These are phyloP conservation scores for Rhopalosiphum nymphaeae DNA, from an alignment of 2,888 invertebrate species.

Conservation along the genomic window DNA sequence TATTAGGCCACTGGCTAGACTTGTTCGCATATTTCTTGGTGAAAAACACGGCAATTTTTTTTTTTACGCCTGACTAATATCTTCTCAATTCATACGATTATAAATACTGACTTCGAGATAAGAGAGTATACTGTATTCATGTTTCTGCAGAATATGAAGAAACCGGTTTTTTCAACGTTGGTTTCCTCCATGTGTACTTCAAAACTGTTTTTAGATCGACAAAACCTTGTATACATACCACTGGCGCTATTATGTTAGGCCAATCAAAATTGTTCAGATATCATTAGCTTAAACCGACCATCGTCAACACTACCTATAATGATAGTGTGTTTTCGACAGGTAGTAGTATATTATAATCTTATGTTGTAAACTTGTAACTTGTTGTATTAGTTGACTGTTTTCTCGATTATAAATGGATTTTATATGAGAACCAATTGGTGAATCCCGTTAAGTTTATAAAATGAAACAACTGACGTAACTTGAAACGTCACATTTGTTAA, in stretches of 20 bases:
- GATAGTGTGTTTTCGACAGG: slow-evolving; percentile 17
- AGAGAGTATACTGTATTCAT: slow-evolving; percentile 54
- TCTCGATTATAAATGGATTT: slow-evolving; percentile 18
- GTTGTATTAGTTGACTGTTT: neutral
- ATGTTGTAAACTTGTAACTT: neutral
- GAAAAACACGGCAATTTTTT: slow-evolving; percentile 43
- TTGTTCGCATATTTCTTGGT: slow-evolving; percentile 30
- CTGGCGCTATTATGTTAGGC: slow-evolving; percentile 34
- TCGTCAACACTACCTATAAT: neutral
- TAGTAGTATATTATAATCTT: neutral
- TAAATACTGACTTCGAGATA: slow-evolving; percentile 54
- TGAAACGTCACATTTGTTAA: slow-evolving; percentile 26
- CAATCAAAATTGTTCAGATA: slow-evolving; percentile 18
- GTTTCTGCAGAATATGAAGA: slow-evolving; percentile 61
- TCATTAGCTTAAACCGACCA: slow-evolving; percentile 10
- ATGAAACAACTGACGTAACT: neutral
- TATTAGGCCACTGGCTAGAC: slow-evolving; percentile 39
- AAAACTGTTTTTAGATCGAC: slow-evolving; percentile 55
- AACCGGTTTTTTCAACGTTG: slow-evolving; percentile 53
- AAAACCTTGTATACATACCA: slow-evolving; percentile 23
- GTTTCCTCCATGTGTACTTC: slow-evolving; percentile 37
- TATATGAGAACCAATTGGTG: slow-evolving; percentile 31
- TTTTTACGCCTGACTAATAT: slow-evolving; percentile 41
- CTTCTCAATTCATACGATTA: slow-evolving; percentile 58
- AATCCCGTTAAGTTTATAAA: slow-evolving; percentile 37